Percentiles rank a stretch among this genome's conserved stretches.
These are phyloP conservation scores for Euura lappo DNA, from an alignment of 1,140 invertebrate species.

Conservation along the genomic window DNA sequence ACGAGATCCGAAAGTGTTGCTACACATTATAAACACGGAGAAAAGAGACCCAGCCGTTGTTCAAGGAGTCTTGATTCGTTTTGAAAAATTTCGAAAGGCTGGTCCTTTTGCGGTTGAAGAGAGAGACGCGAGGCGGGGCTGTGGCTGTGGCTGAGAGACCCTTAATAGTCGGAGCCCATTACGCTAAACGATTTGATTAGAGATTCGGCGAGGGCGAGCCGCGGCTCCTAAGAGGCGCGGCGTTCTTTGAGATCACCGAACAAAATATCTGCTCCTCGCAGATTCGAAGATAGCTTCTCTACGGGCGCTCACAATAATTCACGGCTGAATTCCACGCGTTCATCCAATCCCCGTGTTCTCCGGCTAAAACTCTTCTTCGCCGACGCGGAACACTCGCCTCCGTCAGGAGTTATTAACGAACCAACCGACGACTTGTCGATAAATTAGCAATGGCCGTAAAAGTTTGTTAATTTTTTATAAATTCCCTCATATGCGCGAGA, in stretches of 20 bases:
- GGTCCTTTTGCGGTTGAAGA: neutral
- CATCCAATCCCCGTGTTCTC: constrained; percentile 21
- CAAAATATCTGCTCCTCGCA: constrained; percentile 29
- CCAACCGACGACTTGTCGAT: constrained; percentile 37
- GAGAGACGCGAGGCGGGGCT: neutral
- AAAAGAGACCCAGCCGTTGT: neutral
- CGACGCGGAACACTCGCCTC: neutral
- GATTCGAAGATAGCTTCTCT: constrained; percentile 35
- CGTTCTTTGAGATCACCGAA: constrained; percentile 10
- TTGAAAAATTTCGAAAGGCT: neutral
- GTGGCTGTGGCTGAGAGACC: neutral
- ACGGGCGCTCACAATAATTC: constrained; percentile 38
- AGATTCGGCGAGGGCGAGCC: neutral
- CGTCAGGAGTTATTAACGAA: constrained; percentile 39
- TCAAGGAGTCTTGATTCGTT: neutral
- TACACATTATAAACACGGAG: neutral
- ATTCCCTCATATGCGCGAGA: neutral
- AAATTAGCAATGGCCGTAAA: constrained; percentile 35
- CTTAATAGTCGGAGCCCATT: constrained; percentile 4
- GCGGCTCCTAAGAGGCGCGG: constrained; percentile 10
- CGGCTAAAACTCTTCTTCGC: neutral
- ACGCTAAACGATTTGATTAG: constrained; percentile 15
- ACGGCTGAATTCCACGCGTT: constrained; percentile 34
- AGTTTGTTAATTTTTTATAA: constrained; percentile 15
- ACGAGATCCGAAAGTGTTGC: constrained; percentile 29